A percentile compares a stretch with the other conserved stretches of the same genome.
phyloP scores from a whole-genome alignment of 2,797 vertebrate genomes.

The Dipus sagitta region DNA sequence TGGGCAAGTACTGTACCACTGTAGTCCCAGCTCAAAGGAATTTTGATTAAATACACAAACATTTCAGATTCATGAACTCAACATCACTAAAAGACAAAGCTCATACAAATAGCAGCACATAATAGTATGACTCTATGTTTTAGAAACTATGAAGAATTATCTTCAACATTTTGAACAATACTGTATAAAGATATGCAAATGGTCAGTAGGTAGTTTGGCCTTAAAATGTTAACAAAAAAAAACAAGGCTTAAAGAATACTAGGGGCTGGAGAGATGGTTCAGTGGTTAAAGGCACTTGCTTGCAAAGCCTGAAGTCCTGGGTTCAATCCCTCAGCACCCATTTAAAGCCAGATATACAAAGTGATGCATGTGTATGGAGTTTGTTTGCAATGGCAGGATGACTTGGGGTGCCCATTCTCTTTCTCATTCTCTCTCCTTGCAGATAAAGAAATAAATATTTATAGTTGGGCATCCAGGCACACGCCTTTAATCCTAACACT shows the following conservation, averaged over 20 bases:
- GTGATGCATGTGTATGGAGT: too few species aligned
- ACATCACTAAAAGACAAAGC: slow-evolving; percentile 30
- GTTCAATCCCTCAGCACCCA: too few species aligned
- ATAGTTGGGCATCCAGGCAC: too few species aligned
- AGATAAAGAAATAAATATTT: neutral
- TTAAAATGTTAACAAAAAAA: slow-evolving; percentile 19
- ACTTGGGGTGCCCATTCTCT: too few species aligned
- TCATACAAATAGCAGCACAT: neutral
- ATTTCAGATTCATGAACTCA: slow-evolving; percentile 39
- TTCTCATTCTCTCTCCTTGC: too few species aligned
- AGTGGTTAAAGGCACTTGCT: too few species aligned
- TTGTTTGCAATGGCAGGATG: too few species aligned
- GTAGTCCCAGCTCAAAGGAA: neutral
- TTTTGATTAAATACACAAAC: neutral
- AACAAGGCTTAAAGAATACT: neutral
- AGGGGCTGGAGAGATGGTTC: too few species aligned
- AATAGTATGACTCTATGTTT: neutral
- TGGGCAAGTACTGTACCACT: neutral
- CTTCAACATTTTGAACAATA: neutral
- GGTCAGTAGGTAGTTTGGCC: neutral
- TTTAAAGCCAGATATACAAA: too few species aligned
- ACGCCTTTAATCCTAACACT: neutral
- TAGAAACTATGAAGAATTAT: neutral
- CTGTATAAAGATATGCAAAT: neutral
- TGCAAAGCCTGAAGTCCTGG: too few species aligned